These are phyloP conservation scores for Sarcophilus harrisii DNA, from an alignment of 2,797 vertebrate species.

Conservation along the genomic window DNA sequence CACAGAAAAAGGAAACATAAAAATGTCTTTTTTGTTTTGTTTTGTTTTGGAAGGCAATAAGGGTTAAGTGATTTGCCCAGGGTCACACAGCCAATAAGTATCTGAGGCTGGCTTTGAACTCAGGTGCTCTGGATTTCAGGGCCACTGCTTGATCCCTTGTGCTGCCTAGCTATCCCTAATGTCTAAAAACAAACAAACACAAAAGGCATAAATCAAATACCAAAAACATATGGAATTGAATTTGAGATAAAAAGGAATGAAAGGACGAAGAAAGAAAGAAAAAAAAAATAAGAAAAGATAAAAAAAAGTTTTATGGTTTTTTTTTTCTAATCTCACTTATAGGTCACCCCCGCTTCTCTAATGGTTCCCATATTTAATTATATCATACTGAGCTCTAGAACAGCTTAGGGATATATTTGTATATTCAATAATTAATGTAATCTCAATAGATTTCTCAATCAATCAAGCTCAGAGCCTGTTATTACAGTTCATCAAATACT, in stretches of 20 bases:
- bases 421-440: neutral
- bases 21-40: neutral
- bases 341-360: neutral
- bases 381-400: neutral
- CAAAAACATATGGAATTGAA: neutral
- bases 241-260: neutral
- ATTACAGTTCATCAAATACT: neutral
- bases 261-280: neutral
- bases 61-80: neutral
- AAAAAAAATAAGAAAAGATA: neutral
- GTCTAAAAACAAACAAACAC: neutral
- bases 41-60: neutral
- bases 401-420: neutral
- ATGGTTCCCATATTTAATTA: neutral
- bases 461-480: neutral
- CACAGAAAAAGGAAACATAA: neutral
- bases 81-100: neutral
- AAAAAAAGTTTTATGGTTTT: neutral
- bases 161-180: neutral
- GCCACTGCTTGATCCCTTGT: neutral
- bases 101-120: neutral
- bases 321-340: neutral
- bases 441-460: neutral
- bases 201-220: neutral
- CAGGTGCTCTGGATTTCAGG: neutral